Evolutionary conservation across 2,888 invertebrate species (phyloP), one percentile per base, ranked within the genome.

Genomic region (Apeira syringaria): DNA sequence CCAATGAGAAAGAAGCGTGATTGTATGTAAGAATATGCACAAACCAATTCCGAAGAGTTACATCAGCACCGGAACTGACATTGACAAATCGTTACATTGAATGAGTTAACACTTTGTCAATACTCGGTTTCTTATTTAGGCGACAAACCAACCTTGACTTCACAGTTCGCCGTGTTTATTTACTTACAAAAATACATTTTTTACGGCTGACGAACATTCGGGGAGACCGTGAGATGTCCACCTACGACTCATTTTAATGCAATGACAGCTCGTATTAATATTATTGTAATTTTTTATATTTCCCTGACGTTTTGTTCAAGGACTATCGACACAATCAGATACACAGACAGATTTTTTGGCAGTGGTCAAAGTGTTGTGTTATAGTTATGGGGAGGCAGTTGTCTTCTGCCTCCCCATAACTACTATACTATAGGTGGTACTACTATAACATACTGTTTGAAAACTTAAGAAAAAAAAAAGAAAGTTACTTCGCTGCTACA

Each of bases 1-100:
- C n/a, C n/a, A n/a, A n/a, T n/a, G n/a, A n/a, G n/a, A n/a, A n/a
- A n/a, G n/a, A n/a, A n/a, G n/a, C n/a, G n/a, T n/a, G n/a, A n/a
- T n/a, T n/a, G n/a, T n/a, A n/a, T n/a, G n/a, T n/a, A n/a, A n/a
- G n/a, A n/a, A n/a, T n/a, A n/a, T n/a, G n/a, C n/a, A n/a, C n/a
- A n/a, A n/a, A n/a, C n/a, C n/a, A n/a, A n/a, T n/a, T n/a, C n/a
- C n/a, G n/a, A n/a, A n/a, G n/a, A n/a, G 36, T 53, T 37, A 50
- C 46, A 43, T 39, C 57, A 44, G 38, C 40, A 38, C 46, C 62
- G 66, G 64, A 67, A 63, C 49, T 59, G 57, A 45, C 61, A 68
- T 59, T 63, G 62, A 52, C 37, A 30, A 39, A 40, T 45, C 47
- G 35, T 44, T 46, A 43, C 45, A 51, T 47, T 56, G 50, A 57